Evolutionary conservation across 2,888 invertebrate genomes (phyloP).

Genomic region (Sinelater perroti): DNA sequence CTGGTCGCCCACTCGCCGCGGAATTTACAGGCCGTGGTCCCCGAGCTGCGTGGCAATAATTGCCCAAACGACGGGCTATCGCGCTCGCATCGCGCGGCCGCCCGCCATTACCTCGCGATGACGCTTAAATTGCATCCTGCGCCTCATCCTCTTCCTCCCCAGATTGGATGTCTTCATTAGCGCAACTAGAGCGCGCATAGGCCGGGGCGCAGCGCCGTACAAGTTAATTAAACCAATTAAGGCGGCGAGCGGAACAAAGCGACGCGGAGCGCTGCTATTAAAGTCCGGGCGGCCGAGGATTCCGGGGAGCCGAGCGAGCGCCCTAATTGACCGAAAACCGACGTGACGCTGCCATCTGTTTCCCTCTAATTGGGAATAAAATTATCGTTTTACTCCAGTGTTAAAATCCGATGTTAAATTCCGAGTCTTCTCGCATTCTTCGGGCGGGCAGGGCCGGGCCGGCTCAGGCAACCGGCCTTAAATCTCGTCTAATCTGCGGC

Average conservation of each 20-base stretch:
- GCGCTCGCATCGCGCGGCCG: conserved; percentile 12
- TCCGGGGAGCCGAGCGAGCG: conserved; percentile 15
- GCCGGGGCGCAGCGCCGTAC: conserved; percentile 1
- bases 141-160: background rate
- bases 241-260: conserved; percentile 8
- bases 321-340: conserved; percentile 24
- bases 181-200: background rate
- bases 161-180: conserved; percentile 26
- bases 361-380: conserved; percentile 30
- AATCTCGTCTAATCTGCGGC: conserved; percentile 24
- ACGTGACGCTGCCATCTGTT: conserved; percentile 29
- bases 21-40: conserved; percentile 35
- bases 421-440: conserved; percentile 38
- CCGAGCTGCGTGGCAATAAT: conserved; percentile 25
- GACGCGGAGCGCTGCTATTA: conserved; percentile 14
- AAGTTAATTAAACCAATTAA: conserved; percentile 26
- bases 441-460: background rate
- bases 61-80: conserved; percentile 32
- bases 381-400: conserved; percentile 41
- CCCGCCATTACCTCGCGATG: conserved; percentile 19
- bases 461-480: conserved; percentile 1
- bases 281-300: conserved; percentile 12
- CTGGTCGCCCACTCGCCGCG: conserved; percentile 46
- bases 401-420: conserved; percentile 39
- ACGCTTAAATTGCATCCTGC: conserved; percentile 22